Evolutionary conservation across 2,888 invertebrate species (phyloP).

Genomic region (Eugnorisma glareosa): DNA sequence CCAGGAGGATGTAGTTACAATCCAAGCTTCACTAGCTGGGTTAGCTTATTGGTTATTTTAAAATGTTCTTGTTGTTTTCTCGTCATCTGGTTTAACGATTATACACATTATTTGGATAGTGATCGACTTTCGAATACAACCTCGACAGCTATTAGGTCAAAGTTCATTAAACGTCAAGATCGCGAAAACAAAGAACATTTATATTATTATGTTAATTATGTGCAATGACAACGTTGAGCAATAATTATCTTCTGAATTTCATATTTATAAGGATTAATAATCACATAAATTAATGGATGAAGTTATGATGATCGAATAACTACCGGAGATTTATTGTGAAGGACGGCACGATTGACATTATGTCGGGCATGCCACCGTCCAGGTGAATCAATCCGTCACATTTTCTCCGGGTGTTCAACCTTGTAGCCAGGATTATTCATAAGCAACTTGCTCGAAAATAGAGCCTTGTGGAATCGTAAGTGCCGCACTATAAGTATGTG

Average conservation of each 20-base stretch:
- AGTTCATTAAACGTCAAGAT: neutral
- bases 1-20: neutral
- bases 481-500: no score
- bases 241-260: neutral
- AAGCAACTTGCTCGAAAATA: no score
- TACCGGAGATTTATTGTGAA: no score
- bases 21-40: neutral
- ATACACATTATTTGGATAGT: neutral
- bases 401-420: no score
- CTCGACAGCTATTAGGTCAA: neutral
- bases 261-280: neutral
- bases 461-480: no score
- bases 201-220: neutral
- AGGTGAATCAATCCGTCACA: no score
- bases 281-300: no score
- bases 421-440: no score
- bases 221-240: neutral
- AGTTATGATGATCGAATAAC: no score
- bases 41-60: neutral
- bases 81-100: neutral
- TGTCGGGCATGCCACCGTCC: no score
- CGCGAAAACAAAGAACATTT: neutral
- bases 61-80: neutral
- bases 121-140: constrained; percentile 1
- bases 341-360: no score